Percentiles rank a stretch among this genome's conserved stretches.
phyloP scores from a whole-genome alignment of 30 jellyfish, hydroid and myxozoan species.

The Rhopilema esculentum region DNA sequence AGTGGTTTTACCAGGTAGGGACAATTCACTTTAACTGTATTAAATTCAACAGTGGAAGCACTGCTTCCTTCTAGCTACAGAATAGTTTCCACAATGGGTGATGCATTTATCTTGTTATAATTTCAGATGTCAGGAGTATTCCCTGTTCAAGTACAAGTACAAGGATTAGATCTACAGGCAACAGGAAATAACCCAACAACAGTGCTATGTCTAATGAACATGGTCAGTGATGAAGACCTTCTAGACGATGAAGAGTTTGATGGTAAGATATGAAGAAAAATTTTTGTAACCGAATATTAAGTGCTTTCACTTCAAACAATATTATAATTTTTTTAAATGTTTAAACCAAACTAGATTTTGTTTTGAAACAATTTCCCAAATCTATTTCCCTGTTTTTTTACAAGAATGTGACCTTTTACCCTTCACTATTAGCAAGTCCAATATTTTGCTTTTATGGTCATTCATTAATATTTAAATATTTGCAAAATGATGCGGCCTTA shows the following conservation, averaged over 20 bases:
- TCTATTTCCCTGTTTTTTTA: no score
- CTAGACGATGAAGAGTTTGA: conserved; percentile 97
- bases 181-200: conserved; percentile 80
- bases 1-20: no score
- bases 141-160: conserved; percentile 86
- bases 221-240: conserved; percentile 89
- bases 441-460: no score
- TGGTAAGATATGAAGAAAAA: conserved; percentile 69
- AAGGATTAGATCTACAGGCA: conserved; percentile 87
- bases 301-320: neutral
- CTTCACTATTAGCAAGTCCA: no score
- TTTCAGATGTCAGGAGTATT: conserved; percentile 66
- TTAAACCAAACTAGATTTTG: no score
- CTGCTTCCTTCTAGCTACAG: neutral
- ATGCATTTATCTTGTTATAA: neutral
- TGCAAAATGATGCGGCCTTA: no score
- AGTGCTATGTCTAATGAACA: conserved; percentile 93
- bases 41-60: neutral
- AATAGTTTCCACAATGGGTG: neutral
- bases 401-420: no score
- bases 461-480: no score
- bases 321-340: no score
- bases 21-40: no score
- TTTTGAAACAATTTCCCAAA: no score
- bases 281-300: no score